These are phyloP conservation scores for Semibalanus balanoides DNA, from an alignment of 1,140 invertebrate genomes.

Conservation along the genomic window DNA sequence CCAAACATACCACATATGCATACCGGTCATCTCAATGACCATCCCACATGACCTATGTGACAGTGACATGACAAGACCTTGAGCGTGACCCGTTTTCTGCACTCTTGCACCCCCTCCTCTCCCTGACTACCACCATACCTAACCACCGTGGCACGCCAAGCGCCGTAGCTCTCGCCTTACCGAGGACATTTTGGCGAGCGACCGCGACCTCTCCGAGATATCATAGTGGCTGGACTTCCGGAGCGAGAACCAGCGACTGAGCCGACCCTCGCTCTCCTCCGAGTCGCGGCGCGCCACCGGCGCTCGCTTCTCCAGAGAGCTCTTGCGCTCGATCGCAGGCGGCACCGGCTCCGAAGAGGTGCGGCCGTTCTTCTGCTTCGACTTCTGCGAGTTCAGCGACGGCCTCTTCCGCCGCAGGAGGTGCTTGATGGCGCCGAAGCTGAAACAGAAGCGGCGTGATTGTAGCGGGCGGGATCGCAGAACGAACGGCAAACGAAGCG, in stretches of 20 bases:
- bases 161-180: not conserved
- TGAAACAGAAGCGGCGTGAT: not conserved
- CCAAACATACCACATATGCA: too few relatives aligned
- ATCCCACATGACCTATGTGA: too few relatives aligned
- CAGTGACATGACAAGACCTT: too few relatives aligned
- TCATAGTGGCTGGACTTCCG: slow-evolving; percentile 33
- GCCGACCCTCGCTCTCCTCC: slow-evolving; percentile 13
- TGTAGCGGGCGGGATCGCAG: too few relatives aligned
- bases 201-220: not conserved
- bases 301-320: not conserved
- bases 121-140: too few relatives aligned
- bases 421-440: not conserved
- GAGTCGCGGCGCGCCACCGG: not conserved
- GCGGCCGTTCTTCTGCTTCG: not conserved
- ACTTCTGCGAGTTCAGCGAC: not conserved
- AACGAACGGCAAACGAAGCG: too few relatives aligned
- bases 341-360: not conserved
- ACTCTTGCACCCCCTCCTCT: too few relatives aligned
- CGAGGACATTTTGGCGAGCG: not conserved
- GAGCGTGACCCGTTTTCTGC: too few relatives aligned
- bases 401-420: not conserved
- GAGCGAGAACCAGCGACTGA: slow-evolving; percentile 71
- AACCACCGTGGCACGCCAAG: too few relatives aligned
- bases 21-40: too few relatives aligned
- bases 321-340: not conserved